Conservation (phyloP, 2,888 invertebrate genomes). For the Synergus japonicus region DNA sequence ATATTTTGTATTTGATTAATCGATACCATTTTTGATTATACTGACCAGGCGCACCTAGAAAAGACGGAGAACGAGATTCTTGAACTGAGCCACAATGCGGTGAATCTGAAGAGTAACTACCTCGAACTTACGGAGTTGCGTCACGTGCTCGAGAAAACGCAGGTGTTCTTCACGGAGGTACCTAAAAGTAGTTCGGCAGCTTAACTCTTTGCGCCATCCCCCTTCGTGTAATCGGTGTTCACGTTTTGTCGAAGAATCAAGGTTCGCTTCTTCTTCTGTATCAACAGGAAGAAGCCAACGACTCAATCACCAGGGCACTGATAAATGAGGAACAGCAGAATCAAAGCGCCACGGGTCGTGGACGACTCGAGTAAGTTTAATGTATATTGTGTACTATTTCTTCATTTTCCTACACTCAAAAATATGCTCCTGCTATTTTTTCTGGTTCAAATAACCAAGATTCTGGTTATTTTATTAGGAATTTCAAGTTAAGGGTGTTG, state of each 20-base stretch:
- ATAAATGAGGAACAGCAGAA: constrained; percentile 78
- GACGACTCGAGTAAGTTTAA: constrained; percentile 76
- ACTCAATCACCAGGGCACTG: constrained; percentile 80
- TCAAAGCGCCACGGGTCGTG: constrained; percentile 66
- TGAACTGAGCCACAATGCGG: constrained; percentile 95
- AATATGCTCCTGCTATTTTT: too few relatives aligned
- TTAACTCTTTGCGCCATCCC: constrained; percentile 59
- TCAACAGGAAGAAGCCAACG: constrained; percentile 84
- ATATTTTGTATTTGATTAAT: constrained; percentile 15
- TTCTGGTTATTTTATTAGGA: too few relatives aligned
- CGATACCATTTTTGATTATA: constrained; percentile 16
- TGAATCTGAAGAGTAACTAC: constrained; percentile 94
- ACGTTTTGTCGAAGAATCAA: constrained; percentile 75
- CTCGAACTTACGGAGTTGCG: constrained; percentile 94
- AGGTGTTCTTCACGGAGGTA: constrained; percentile 90
- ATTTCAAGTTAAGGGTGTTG: too few relatives aligned
- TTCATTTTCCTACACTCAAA: neutral
- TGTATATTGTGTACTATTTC: neutral
- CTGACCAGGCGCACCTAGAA: constrained; percentile 89
- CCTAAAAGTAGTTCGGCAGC: constrained; percentile 66
- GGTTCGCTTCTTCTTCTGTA: constrained; percentile 74
- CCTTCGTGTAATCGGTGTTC: constrained; percentile 70
- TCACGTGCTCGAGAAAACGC: constrained; percentile 95
- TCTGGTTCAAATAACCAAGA: too few relatives aligned
- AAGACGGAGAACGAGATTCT: constrained; percentile 97